Evolutionary conservation across 2,113 vertebrate genomes (phyloP).

Genomic region (Strigops habroptila): DNA sequence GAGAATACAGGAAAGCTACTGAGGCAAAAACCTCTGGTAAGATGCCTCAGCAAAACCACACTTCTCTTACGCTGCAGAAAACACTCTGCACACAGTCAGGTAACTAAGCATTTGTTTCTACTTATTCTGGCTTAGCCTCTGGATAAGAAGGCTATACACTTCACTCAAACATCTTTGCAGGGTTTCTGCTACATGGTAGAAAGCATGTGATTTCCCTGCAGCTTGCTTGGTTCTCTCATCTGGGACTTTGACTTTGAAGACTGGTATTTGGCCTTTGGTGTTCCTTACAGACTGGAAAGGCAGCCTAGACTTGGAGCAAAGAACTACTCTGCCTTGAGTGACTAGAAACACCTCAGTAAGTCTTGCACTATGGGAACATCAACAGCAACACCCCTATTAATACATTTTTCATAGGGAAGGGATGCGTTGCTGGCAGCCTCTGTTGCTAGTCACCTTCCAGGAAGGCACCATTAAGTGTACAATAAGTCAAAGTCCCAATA

Average conservation of each 20-base stretch:
- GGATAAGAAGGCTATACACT: background rate
- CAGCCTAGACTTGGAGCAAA: background rate
- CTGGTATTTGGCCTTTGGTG: background rate
- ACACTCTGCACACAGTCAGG: background rate
- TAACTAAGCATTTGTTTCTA: background rate
- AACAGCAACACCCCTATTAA: background rate
- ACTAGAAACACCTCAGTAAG: background rate
- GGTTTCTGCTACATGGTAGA: background rate
- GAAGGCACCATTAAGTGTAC: background rate
- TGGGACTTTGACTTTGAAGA: background rate
- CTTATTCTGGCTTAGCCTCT: background rate
- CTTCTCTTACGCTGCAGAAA: background rate
- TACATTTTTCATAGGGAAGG: background rate
- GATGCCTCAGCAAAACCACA: background rate
- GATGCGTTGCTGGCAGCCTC: accelerated
- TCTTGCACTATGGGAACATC: background rate
- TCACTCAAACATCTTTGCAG: background rate
- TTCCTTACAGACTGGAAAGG: background rate
- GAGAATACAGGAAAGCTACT: background rate
- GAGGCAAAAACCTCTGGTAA: background rate
- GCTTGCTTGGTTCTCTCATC: background rate
- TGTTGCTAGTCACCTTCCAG: background rate
- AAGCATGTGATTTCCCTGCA: background rate
- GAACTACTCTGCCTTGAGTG: background rate
- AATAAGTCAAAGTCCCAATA: background rate